phyloP scores from a whole-genome alignment of 2,888 invertebrate species.

The Drosophila cognata region DNA sequence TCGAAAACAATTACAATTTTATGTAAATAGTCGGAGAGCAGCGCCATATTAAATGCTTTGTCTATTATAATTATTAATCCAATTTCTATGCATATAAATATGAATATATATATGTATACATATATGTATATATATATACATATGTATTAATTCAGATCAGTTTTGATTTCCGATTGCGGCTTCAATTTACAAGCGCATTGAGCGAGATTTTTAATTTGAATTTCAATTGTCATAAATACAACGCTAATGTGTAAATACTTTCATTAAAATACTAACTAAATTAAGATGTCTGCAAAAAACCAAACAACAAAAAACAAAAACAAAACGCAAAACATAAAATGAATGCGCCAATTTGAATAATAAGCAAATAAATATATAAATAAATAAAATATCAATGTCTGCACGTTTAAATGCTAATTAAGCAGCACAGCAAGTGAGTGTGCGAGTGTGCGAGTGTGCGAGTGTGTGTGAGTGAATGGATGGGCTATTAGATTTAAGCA shows the following conservation, averaged over 20 bases:
- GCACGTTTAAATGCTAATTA: conserved; percentile 65
- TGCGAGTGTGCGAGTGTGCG: not conserved
- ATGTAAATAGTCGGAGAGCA: conserved; percentile 62
- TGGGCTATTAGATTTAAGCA: conserved; percentile 30
- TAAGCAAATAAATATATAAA: conserved; percentile 54
- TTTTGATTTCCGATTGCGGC: conserved; percentile 39
- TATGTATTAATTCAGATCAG: conserved; percentile 14
- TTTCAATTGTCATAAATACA: conserved; percentile 46
- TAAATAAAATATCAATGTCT: conserved; percentile 44
- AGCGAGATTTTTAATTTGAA: conserved; percentile 29
- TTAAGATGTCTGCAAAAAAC: conserved; percentile 56
- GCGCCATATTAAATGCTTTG: conserved; percentile 53
- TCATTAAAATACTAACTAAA: conserved; percentile 60
- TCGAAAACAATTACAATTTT: conserved; percentile 38
- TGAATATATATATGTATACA: not conserved
- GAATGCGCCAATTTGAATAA: conserved; percentile 67
- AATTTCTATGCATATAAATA: conserved; percentile 22
- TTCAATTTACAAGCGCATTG: conserved; percentile 8
- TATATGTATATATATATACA: conserved; percentile 4
- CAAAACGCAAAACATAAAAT: conserved; percentile 43
- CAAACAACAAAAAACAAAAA: conserved; percentile 20
- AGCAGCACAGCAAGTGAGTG: conserved; percentile 22
- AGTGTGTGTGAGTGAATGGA: conserved; percentile 13
- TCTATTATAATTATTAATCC: conserved; percentile 39
- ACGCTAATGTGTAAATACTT: conserved; percentile 63